These are phyloP conservation scores for Spea bombifrons DNA, from an alignment of 2,113 vertebrate genomes.

Conservation along the genomic window DNA sequence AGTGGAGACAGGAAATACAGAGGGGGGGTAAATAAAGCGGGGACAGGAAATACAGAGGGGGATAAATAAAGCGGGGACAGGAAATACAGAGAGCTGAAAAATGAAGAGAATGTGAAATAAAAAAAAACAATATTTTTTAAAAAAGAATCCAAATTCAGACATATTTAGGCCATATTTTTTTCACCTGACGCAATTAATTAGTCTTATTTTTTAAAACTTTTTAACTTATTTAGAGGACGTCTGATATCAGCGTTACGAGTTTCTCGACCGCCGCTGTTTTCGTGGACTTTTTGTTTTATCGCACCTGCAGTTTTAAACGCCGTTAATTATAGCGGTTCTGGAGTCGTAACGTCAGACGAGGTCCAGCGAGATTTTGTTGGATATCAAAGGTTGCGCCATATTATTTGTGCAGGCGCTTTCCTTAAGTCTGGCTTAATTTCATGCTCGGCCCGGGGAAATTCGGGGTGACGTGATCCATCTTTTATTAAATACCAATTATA, in stretches of 20 bases:
- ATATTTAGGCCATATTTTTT: no score
- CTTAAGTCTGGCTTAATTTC: not conserved
- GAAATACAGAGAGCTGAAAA: no score
- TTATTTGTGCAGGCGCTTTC: not conserved
- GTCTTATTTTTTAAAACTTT: no score
- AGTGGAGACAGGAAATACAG: no score
- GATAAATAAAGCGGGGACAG: no score
- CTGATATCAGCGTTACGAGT: not conserved
- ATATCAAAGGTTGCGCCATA: not conserved
- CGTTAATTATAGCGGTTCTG: not conserved
- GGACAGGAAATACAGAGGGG: no score
- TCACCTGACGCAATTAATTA: no score
- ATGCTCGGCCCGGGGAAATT: not conserved
- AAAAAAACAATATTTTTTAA: no score
- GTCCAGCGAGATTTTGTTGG: not conserved
- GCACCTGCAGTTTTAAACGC: not conserved
- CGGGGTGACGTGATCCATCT: not conserved
- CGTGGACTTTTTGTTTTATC: not conserved
- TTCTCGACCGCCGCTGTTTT: not conserved
- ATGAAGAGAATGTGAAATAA: no score
- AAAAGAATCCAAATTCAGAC: no score
- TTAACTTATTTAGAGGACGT: not conserved
- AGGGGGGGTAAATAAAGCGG: no score
- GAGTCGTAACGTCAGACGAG: not conserved
- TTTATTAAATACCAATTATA: not conserved